Base-by-base conservation (phyloP, 2,113 vertebrate species). In the Corynorhinus townsendii region DNA sequence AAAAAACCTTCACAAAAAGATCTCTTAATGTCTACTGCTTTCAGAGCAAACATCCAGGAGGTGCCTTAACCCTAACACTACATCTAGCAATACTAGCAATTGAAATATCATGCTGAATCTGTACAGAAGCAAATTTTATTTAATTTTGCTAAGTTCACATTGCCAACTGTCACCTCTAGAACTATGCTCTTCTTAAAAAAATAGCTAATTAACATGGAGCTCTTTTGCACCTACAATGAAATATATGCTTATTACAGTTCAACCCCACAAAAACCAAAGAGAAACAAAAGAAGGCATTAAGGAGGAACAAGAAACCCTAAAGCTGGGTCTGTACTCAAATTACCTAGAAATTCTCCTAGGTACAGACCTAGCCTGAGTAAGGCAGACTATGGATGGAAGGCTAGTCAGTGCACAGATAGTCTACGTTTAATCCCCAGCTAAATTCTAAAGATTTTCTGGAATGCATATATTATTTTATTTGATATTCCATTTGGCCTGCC, bases 131-230 rank as follows among this genome's bases (percentile, higher is more conserved):
- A 92, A 76, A 52, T 62, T 79, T 85, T 66, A 75, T 33, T 96
- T 86, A 64, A 71, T 89, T 76, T 76, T 95, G 24, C 7, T 33
- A 73, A 84, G 8, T 91, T 95, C 45, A 88, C 11, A 88, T 95
- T 88, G 54, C 45, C 59, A 91, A 5, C n/a, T 87, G 35, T 66
- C 45, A 90, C 33, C 28, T 77, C 24, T 59, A 94, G 38, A 94
- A 80, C n/a, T 40, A 20, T 16, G 0, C 66, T 7, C 30, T 28
- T 90, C 75, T 43, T 64, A 81, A 92, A 24, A 59, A 92, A 26
- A 10, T 45, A 90, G 45, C 54, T 87, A 86, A 86, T 75, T 93
- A 86, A 40, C 14, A 68, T 6, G 35, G 15, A 64, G 8, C 38
- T 47, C 75, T 86, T 54, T 66, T 52, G 33, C 20, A 87, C 33